These are phyloP conservation scores for Horisme vitalbata DNA, from an alignment of 2,888 invertebrate genomes.

Conservation along the genomic window DNA sequence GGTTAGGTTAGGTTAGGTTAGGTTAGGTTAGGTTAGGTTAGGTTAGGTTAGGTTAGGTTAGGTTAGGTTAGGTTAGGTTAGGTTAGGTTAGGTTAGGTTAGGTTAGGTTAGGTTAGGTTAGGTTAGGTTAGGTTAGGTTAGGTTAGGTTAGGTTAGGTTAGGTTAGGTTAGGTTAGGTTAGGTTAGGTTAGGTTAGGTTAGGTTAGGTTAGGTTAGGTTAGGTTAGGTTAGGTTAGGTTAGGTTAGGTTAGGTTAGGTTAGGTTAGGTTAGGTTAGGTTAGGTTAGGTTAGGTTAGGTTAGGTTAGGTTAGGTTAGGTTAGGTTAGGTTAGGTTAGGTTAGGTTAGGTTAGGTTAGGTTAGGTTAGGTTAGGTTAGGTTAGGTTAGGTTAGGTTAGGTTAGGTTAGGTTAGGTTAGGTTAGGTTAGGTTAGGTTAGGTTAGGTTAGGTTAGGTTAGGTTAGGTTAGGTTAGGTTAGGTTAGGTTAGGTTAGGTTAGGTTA, in stretches of 20 bases:
- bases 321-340: too few relatives aligned
- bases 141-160: background rate
- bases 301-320: too few relatives aligned
- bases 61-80: background rate
- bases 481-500: too few relatives aligned
- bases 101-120: background rate
- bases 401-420: too few relatives aligned
- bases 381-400: too few relatives aligned
- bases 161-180: constrained; percentile 14
- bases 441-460: too few relatives aligned
- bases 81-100: background rate
- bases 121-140: background rate
- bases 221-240: constrained; percentile 15
- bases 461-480: too few relatives aligned
- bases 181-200: constrained; percentile 15
- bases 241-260: constrained; percentile 15
- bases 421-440: too few relatives aligned
- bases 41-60: background rate
- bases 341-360: too few relatives aligned
- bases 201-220: constrained; percentile 16
- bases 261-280: constrained; percentile 15
- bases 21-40: background rate
- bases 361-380: too few relatives aligned
- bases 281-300: too few relatives aligned
- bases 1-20: background rate